Evolutionary conservation across 2,888 invertebrate genomes (phyloP), one percentile per base, ranked within the genome.

Genomic region (Archips crataeganus): DNA sequence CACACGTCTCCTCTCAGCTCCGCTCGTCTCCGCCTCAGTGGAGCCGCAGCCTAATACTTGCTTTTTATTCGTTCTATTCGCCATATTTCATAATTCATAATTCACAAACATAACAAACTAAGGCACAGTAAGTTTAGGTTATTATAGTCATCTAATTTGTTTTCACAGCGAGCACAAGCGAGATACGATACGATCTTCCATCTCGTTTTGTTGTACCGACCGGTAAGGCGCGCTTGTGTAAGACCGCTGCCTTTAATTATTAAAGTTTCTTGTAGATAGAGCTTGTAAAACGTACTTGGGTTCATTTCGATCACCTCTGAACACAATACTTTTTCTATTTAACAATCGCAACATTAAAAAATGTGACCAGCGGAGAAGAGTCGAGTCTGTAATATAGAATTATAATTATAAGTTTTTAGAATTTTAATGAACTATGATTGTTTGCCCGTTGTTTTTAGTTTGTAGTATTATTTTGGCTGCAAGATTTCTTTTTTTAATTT

Each of bases 381-480:
- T 85, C 79, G 84, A 87, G 88, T 88, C 87, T 92, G 91, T 91
- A 90, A 82, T 89, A 91, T 91, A 91, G 85, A 84, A 51, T 79
- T 82, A 84, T 85, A 87, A 84, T 82, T 75, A 80, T 90, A 89
- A 89, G 87, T 85, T 84, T 79, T 83, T 85, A 80, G 78, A 77
- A 79, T 76, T 76, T 77, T 79, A 71, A 70, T 32, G 47, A 49
- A 36, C 57, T 74, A 83, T 84, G 82, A 87, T 89, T 87, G 88
- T 87, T 89, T 88, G 84, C 81, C 85, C 84, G 87, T 91, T 91
- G 87, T 87, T 89, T 84, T 89, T 89, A 87, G 86, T 88, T 89
- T 72, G 86, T 84, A 84, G 85, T 85, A 83, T 83, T 78, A 81
- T 82, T 77, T 80, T 82, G 83, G 81, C 81, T 82, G 83, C 80